Evolutionary conservation across 2,797 vertebrate species (phyloP), one percentile per base, ranked within the genome.

Genomic region (Aldrovandia affinis): DNA sequence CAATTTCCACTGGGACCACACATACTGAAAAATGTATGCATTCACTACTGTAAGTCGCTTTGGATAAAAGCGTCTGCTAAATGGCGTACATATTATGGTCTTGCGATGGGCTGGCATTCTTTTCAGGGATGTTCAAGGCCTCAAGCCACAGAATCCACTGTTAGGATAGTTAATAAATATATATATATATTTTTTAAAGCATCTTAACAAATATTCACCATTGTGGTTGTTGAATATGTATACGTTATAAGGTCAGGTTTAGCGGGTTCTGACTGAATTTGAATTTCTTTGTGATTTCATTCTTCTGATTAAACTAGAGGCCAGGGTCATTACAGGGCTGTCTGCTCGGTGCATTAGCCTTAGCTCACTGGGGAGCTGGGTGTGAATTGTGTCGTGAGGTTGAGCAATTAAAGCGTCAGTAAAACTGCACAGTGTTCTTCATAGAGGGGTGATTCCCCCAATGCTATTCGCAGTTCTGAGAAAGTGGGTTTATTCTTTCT

Each of bases 331-430:
- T 47, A 20, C 42, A 44, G 39, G 73, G 73, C 22, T 44, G 42
- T 77, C 18, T 77, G 70, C 28, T 22, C 7, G 25, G 73, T n/a
- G 42, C 22, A n/a, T 77, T 47, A 44, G 22, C n/a, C 33, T 77
- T 22, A 25, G 20, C 44, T 77, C 73, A 77, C 73, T 77, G 42
- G 73, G 73, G 54, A 61, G 54, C 54, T 57, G n/a, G 68, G 20
- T n/a, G 75, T n/a, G n/a, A 25, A 12, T 39, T 9, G 28, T 39
- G n/a, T n/a, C 28, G 9, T 28, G 57, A 78, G 77, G 42, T n/a
- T 83, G 36, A 88, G 89, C 91, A 90, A 92, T 94, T 93, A 92
- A 92, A 88, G 47, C 81, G 89, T 59, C 91, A 93, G 93, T 93
- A 86, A 86, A 82, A 91, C 77, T 63, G 52, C 86, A 65, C 85